phyloP scores from a whole-genome alignment of 1,140 invertebrate species.

The Cydia strobilella region DNA sequence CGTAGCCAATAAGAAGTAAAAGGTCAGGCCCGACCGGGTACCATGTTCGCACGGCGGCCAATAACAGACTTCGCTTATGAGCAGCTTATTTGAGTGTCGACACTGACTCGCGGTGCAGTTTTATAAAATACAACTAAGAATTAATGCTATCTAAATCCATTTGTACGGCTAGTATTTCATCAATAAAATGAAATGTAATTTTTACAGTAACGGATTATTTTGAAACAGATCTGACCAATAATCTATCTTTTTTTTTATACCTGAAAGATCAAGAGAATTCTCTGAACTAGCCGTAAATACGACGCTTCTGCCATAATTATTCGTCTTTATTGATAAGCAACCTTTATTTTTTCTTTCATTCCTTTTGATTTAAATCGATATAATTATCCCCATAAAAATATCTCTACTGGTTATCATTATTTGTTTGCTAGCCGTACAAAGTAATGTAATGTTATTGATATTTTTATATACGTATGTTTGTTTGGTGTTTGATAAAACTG shows the following conservation, averaged over 20 bases:
- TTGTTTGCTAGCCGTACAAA: constrained; percentile 9
- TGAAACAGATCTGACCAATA: too few species aligned
- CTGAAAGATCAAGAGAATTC: too few species aligned
- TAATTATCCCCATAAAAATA: too few species aligned
- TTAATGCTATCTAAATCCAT: background rate
- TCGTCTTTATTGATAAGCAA: too few species aligned
- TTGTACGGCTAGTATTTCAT: background rate
- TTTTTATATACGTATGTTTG: background rate
- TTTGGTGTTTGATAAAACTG: constrained; percentile 15
- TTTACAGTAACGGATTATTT: too few species aligned
- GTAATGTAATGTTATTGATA: background rate
- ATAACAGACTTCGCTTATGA: constrained; percentile 78
- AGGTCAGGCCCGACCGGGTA: constrained; percentile 89
- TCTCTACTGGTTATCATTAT: background rate
- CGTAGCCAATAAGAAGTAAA: constrained; percentile 89
- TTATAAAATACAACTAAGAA: constrained; percentile 42
- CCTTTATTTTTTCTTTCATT: too few species aligned
- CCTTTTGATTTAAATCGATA: too few species aligned
- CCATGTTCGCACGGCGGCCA: constrained; percentile 75
- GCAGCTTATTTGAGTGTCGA: constrained; percentile 70
- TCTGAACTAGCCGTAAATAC: too few species aligned
- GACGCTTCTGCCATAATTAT: too few species aligned
- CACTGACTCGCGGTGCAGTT: constrained; percentile 59
- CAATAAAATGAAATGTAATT: too few species aligned
- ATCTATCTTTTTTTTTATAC: too few species aligned